Percentiles rank a stretch among this genome's conserved stretches.
Evolutionary conservation across 2,113 vertebrate genomes (phyloP).

Genomic region (Oryzias woworae): DNA sequence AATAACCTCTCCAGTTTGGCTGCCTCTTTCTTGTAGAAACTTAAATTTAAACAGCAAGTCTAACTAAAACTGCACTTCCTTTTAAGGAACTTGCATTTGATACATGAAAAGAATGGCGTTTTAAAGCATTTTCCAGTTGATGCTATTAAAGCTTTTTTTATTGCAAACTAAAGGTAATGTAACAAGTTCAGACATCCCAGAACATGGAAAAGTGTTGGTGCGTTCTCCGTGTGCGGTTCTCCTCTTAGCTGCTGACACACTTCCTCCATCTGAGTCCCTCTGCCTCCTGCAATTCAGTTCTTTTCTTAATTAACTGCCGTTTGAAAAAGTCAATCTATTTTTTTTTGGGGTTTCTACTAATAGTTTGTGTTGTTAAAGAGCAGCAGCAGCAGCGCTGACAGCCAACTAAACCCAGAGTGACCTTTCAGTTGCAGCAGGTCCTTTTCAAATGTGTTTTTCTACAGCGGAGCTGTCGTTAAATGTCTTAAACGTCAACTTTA

Average conservation of each 20-base stretch:
- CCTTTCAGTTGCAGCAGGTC: constrained; percentile 37
- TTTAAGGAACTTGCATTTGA: no score
- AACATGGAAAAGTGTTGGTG: not conserved
- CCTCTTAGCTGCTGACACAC: not conserved
- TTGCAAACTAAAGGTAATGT: no score
- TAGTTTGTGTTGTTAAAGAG: constrained; percentile 66
- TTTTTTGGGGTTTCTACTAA: constrained; percentile 71
- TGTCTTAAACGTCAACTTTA: no score
- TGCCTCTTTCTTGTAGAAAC: no score
- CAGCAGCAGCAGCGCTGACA: constrained; percentile 31
- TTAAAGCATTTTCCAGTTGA: no score
- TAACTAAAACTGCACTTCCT: no score
- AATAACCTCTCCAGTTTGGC: no score
- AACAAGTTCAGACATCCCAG: no score
- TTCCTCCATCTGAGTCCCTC: constrained; percentile 3
- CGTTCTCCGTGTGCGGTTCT: not conserved
- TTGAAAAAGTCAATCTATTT: constrained; percentile 74
- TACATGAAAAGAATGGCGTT: no score
- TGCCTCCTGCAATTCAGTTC: constrained; percentile 10
- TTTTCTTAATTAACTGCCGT: constrained; percentile 67
- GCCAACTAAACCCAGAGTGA: constrained; percentile 41
- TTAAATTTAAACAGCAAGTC: no score
- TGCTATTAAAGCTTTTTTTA: no score
- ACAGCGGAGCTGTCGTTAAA: not conserved
- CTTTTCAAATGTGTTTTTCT: not conserved